A percentile compares a stretch with the other conserved stretches of the same genome.
Conservation (phyloP, 2,113 vertebrate genomes). For the Elgaria multicarinata region DNA sequence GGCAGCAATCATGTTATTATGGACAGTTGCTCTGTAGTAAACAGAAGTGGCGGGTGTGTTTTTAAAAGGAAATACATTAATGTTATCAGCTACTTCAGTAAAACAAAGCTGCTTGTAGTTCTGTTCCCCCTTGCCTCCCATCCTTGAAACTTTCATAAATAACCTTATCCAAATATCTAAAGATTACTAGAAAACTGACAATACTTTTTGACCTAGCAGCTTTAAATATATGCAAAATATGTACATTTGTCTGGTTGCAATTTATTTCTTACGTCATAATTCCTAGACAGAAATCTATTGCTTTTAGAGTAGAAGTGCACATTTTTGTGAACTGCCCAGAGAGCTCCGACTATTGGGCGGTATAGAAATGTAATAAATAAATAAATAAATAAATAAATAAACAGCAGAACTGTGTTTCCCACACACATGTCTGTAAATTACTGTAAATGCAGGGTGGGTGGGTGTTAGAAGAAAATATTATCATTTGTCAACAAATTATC, state of each 20-base stretch:
- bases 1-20: conserved; percentile 3
- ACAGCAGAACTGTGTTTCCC: too few relatives aligned
- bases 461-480: too few relatives aligned
- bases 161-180: not conserved
- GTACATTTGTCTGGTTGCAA: not conserved
- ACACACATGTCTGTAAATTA: too few relatives aligned
- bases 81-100: not conserved
- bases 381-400: too few relatives aligned
- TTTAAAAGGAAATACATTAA: not conserved
- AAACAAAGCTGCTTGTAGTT: not conserved
- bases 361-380: too few relatives aligned
- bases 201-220: not conserved
- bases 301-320: too few relatives aligned
- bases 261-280: not conserved
- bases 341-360: too few relatives aligned
- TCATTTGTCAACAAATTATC: too few relatives aligned
- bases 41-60: not conserved
- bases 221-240: not conserved
- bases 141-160: not conserved
- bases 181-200: not conserved
- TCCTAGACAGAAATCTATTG: too few relatives aligned
- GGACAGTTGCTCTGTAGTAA: not conserved
- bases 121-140: not conserved
- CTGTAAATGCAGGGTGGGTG: too few relatives aligned
- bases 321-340: too few relatives aligned